Evolutionary conservation across 2,113 vertebrate genomes (phyloP), one percentile per base, ranked within the genome.

Genomic region (Pogona vitticeps): DNA sequence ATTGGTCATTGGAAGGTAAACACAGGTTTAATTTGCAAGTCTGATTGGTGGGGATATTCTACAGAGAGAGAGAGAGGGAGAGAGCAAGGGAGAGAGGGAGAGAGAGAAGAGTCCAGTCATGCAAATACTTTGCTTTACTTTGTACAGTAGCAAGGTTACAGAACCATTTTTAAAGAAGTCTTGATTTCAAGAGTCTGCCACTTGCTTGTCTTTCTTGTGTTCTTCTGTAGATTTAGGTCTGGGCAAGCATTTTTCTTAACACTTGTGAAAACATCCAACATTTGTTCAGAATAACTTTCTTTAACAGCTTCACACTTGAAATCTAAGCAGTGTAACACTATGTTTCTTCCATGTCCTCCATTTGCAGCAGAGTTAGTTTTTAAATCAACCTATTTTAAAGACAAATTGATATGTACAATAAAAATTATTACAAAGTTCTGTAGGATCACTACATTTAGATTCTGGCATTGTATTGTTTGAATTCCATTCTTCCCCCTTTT

Each of bases 341-440:
- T 58, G 7, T 75, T 81, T 76, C 31, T 56, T 76, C 59, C 18
- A 63, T 70, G 46, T 18, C 67, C 14, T 7, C 36, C 5, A 5
- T 80, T 80, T 81, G 73, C 33, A 61, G 17, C 38, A 52, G 18
- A 12, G 79, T 87, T 68, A 17, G 23, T 87, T 93, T 5, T 91
- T 90, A 86, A 88, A 76, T 88, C 76, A 31, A 33, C n/a, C 17
- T 72, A 23, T 82, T 73, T 59, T 73, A 71, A 31, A 82, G 67
- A 23, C 38, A 59, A 31, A 33, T 36, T 9, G 78, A 85, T 81
- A 42, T 56, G 8, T 83, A 89, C 73, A 70, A 40, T 75, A 70
- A 84, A 88, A 90, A 80, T 68, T 42, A 31, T 87, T 56, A n/a
- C 33, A 70, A n/a, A 42, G 8, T 12, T 70, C 18, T 14, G 68